Evolutionary conservation across 2,888 invertebrate genomes (phyloP).

Genomic region (Bibio marci): DNA sequence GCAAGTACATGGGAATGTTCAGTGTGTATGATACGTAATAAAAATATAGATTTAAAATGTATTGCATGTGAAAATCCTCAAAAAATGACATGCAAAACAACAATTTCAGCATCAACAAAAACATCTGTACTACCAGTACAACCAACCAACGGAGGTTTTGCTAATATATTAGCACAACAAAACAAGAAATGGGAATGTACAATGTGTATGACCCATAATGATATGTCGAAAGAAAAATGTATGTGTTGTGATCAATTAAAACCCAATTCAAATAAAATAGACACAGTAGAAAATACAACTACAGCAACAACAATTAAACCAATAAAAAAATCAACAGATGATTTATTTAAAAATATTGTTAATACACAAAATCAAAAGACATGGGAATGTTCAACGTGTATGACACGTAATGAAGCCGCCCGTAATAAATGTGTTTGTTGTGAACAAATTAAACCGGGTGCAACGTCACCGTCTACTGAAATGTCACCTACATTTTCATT

Average conservation of each 20-base stretch:
- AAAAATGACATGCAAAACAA: constrained; percentile 14
- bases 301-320: too few relatives aligned
- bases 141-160: too few relatives aligned
- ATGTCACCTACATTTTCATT: constrained; percentile 18
- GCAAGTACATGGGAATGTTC: constrained; percentile 40
- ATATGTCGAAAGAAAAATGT: constrained; percentile 30
- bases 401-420: constrained; percentile 35
- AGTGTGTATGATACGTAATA: constrained; percentile 38
- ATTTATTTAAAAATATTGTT: constrained; percentile 24
- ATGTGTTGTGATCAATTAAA: constrained; percentile 39
- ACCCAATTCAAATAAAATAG: constrained; percentile 20
- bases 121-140: background rate
- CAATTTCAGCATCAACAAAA: background rate
- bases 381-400: constrained; percentile 45
- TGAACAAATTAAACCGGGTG: constrained; percentile 34
- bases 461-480: constrained; percentile 12
- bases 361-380: constrained; percentile 21
- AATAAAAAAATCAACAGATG: constrained; percentile 16
- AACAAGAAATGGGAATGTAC: constrained; percentile 39
- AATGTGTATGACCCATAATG: constrained; percentile 43
- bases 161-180: constrained; percentile 17
- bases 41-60: constrained; percentile 30
- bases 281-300: constrained; percentile 6
- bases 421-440: constrained; percentile 38
- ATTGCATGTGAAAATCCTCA: constrained; percentile 35